Evolutionary conservation across 2,888 invertebrate species (phyloP).

Genomic region (Cyrtodaria siliqua): DNA sequence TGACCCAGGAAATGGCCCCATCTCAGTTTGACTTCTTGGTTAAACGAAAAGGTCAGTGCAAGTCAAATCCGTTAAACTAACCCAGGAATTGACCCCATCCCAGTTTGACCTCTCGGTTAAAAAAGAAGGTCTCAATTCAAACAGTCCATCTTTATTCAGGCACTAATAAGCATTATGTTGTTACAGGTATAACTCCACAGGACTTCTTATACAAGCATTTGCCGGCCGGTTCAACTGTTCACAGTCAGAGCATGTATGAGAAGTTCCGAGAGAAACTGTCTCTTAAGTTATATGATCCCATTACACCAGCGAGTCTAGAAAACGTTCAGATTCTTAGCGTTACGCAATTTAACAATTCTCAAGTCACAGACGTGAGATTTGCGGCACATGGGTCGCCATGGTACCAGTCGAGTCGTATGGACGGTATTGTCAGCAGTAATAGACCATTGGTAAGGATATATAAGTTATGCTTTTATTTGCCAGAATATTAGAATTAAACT

Average conservation of each 20-base stretch:
- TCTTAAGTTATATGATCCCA: constrained; percentile 92
- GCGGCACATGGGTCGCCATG: constrained; percentile 98
- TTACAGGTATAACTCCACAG: constrained; percentile 89
- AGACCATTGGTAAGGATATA: constrained; percentile 74
- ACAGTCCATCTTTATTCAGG: not conserved
- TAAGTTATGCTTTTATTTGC: too few relatives aligned
- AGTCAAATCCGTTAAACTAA: too few relatives aligned
- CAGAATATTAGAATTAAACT: too few relatives aligned
- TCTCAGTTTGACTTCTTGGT: too few relatives aligned
- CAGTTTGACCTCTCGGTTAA: too few relatives aligned
- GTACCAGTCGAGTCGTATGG: constrained; percentile 96
- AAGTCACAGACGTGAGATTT: constrained; percentile 94
- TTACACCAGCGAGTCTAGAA: constrained; percentile 89
- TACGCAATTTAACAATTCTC: constrained; percentile 90
- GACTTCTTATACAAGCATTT: constrained; percentile 91
- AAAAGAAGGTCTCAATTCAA: too few relatives aligned
- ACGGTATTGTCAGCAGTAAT: constrained; percentile 91
- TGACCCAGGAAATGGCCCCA: too few relatives aligned
- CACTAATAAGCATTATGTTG: too few relatives aligned
- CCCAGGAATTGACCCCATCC: too few relatives aligned
- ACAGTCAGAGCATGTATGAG: constrained; percentile 92
- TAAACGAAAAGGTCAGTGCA: too few relatives aligned
- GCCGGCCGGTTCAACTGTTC: constrained; percentile 31
- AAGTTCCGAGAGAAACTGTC: constrained; percentile 96
- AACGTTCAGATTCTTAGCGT: constrained; percentile 99